Base-by-base conservation (phyloP, 2,888 invertebrate species). In the Latrodectus hesperus region DNA sequence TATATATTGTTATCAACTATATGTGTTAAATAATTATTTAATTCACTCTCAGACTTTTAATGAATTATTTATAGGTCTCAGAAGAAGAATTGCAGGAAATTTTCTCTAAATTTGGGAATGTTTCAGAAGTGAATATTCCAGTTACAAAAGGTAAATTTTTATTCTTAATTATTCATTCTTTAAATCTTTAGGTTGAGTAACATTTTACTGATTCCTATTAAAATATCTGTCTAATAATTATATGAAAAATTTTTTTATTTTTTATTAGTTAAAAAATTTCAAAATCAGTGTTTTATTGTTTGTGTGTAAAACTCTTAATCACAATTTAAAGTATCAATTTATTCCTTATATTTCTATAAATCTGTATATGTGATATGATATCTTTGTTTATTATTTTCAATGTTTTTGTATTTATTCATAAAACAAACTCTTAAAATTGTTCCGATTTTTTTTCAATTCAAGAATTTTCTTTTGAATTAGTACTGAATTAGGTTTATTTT, bases 51-150 rank as follows among this genome's bases (percentile, higher is more conserved):
- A 22, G 22, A 22, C 22, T 14, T 22, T 60, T 22, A 16, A 16
- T 55, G 38, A 74, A n/a, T 64, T 74, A 68, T 53, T 73, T 55
- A 16, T 11, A 89, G 89, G 83, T 79, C 17, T 22, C 70, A n/a
- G 83, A 83, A 67, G 73, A 83, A 4, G 83, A 83, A 16, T 51
- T 89, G 16, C 83, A 83, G n/a, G 60, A 83, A 14, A 64, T 77
- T 16, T 84, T 86, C 75, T 89, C 89, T n/a, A 72, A 83, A 26
- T 89, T 68, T 79, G 89, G 89, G 51, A 74, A 86, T 12, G 67
- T 89, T 16, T 14, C 68, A 16, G 86, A 86, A 17, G 75, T 83
- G 10, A 86, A 78, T 17, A 89, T 89, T 73, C 89, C 89, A 65
- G 12, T 77, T 38, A 89, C 76, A 68, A 22, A 55, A 79, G 86